These are phyloP conservation scores for Steinernema scapterisci DNA, from an alignment of 2,888 invertebrate species.

Conservation along the genomic window DNA sequence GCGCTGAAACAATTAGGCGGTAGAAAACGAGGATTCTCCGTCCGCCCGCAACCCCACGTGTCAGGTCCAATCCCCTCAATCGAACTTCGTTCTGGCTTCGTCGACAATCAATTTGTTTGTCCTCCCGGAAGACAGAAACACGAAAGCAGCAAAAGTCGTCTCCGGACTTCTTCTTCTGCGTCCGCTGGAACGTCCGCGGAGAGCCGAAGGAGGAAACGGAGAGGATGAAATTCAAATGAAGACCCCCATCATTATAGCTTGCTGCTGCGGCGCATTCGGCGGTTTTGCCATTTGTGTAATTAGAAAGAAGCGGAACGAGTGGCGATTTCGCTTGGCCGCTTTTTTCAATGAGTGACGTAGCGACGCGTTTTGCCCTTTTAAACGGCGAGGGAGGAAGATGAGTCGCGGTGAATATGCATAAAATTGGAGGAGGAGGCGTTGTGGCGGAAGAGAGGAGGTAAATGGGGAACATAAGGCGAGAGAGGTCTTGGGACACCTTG, in stretches of 20 bases:
- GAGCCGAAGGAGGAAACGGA: neutral
- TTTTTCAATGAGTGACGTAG: slow-evolving; percentile 24
- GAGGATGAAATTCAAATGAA: slow-evolving; percentile 31
- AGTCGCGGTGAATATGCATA: too few relatives aligned
- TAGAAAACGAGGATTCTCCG: neutral
- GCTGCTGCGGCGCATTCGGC: slow-evolving; percentile 8
- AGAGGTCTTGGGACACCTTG: too few relatives aligned
- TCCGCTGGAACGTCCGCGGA: neutral
- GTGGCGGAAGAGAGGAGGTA: neutral
- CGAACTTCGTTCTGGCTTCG: neutral
- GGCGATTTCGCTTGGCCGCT: slow-evolving; percentile 17
- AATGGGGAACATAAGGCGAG: neutral
- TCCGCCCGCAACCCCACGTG: neutral
- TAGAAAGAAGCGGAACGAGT: slow-evolving; percentile 28
- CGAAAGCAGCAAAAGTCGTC: neutral
- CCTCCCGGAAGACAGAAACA: too few relatives aligned
- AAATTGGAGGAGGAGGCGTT: neutral
- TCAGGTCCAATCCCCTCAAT: slow-evolving; percentile 20
- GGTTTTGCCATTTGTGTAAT: slow-evolving; percentile 28
- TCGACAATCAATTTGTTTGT: neutral
- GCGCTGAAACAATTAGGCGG: slow-evolving; percentile 14
- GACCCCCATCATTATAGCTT: slow-evolving; percentile 29
- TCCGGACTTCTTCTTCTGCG: neutral
- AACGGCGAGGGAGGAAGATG: neutral
- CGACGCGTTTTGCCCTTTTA: slow-evolving; percentile 21